Evolutionary conservation across 1,140 invertebrate species (phyloP).

Genomic region (Paracyclopina nana): DNA sequence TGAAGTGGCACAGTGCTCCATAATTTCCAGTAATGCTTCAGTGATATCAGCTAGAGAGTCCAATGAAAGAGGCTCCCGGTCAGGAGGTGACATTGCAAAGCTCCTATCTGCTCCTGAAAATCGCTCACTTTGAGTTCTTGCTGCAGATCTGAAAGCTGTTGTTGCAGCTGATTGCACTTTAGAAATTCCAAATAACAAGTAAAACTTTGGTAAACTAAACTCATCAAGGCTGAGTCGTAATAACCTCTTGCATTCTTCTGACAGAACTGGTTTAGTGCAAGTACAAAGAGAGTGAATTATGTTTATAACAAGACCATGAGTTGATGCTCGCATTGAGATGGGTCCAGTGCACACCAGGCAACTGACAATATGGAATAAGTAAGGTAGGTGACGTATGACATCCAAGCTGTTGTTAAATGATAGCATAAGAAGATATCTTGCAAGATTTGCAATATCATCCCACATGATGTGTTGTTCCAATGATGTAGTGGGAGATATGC

Average conservation of each 20-base stretch:
- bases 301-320: constrained; percentile 89
- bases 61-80: constrained; percentile 63
- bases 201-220: constrained; percentile 91
- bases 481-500: constrained; percentile 72
- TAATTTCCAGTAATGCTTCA: constrained; percentile 86
- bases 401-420: constrained; percentile 96
- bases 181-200: constrained; percentile 86
- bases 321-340: constrained; percentile 81
- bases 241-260: constrained; percentile 73
- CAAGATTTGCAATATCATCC: constrained; percentile 90
- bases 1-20: constrained; percentile 86
- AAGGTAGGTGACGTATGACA: constrained; percentile 80
- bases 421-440: constrained; percentile 84
- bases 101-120: constrained; percentile 36
- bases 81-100: constrained; percentile 36
- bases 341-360: constrained; percentile 85
- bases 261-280: constrained; percentile 79
- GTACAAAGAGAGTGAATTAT: constrained; percentile 94
- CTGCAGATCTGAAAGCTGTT: constrained; percentile 75
- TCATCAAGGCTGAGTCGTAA: constrained; percentile 79
- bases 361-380: constrained; percentile 87
- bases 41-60: constrained; percentile 84
- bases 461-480: constrained; percentile 92
- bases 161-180: constrained; percentile 93
- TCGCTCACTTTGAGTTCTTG: constrained; percentile 50